Percentiles rank a stretch among this genome's conserved stretches.
Conservation (phyloP, 2,888 invertebrate species). For the Agrotis exclamationis region DNA sequence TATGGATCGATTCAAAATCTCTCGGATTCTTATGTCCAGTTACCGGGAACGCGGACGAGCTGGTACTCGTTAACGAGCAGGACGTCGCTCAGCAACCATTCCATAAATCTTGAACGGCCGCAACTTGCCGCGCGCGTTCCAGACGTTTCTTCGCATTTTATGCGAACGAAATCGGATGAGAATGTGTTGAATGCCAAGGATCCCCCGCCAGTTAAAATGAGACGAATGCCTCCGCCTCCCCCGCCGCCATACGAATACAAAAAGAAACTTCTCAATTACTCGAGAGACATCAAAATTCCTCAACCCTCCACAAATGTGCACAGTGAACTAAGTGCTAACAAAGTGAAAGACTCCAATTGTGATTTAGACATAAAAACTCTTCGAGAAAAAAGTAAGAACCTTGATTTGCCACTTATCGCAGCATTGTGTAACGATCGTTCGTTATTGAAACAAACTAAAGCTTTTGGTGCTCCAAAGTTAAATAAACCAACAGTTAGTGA, state of each 20-base stretch:
- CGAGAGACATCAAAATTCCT: conserved; percentile 78
- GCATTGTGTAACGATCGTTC: conserved; percentile 98
- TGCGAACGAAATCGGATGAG: conserved; percentile 95
- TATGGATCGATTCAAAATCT: conserved; percentile 96
- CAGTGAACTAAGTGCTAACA: conserved; percentile 79
- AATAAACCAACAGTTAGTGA: conserved; percentile 83
- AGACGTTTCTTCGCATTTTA: conserved; percentile 89
- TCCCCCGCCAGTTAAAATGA: conserved; percentile 88
- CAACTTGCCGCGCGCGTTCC: conserved; percentile 91
- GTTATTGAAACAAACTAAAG: conserved; percentile 96
- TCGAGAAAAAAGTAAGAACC: conserved; percentile 96
- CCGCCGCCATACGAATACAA: conserved; percentile 90
- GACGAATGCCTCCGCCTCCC: conserved; percentile 90
- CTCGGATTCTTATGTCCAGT: conserved; percentile 94
- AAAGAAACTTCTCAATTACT: conserved; percentile 91
- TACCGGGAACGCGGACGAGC: conserved; percentile 92
- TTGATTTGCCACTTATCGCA: conserved; percentile 97
- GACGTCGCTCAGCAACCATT: conserved; percentile 92
- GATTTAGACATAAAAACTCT: conserved; percentile 95
- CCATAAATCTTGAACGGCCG: conserved; percentile 93
- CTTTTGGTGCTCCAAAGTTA: conserved; percentile 95
- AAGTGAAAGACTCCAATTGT: conserved; percentile 86
- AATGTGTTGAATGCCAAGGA: conserved; percentile 93
- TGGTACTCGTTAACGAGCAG: conserved; percentile 92
- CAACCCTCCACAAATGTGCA: conserved; percentile 71